phyloP scores from a whole-genome alignment of 2,888 invertebrate species.

The Nemurella pictetii region DNA sequence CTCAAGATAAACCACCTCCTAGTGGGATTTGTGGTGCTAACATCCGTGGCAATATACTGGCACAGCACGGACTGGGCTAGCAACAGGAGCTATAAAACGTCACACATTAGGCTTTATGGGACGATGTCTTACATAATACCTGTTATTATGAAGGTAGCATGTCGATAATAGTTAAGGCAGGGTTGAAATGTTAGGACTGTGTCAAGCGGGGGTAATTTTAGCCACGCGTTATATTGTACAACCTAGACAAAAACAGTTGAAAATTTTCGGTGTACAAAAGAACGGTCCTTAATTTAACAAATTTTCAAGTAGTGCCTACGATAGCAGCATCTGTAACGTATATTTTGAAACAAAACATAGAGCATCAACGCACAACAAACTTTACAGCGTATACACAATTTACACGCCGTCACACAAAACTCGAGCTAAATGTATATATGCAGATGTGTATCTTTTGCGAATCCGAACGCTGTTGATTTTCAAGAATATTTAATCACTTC shows the following conservation, averaged over 20 bases:
- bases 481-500: neutral
- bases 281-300: too few relatives aligned
- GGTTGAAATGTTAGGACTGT: neutral
- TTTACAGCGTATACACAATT: too few relatives aligned
- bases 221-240: neutral
- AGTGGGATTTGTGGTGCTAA: conserved; percentile 20
- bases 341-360: neutral
- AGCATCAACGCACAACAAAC: neutral
- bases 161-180: too few relatives aligned
- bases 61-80: neutral
- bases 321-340: neutral
- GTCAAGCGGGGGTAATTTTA: neutral
- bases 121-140: neutral
- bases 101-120: neutral
- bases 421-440: neutral
- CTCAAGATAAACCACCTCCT: conserved; percentile 25
- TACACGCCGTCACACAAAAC: neutral
- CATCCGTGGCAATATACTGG: neutral
- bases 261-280: neutral
- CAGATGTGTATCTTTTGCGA: neutral
- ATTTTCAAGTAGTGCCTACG: neutral
- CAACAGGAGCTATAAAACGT: neutral
- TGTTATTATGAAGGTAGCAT: neutral
- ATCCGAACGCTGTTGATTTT: neutral
- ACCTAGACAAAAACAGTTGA: neutral